Evolutionary conservation across 2,797 vertebrate genomes (phyloP), one percentile per base, ranked within the genome.

Genomic region (Acridotheres tristis): DNA sequence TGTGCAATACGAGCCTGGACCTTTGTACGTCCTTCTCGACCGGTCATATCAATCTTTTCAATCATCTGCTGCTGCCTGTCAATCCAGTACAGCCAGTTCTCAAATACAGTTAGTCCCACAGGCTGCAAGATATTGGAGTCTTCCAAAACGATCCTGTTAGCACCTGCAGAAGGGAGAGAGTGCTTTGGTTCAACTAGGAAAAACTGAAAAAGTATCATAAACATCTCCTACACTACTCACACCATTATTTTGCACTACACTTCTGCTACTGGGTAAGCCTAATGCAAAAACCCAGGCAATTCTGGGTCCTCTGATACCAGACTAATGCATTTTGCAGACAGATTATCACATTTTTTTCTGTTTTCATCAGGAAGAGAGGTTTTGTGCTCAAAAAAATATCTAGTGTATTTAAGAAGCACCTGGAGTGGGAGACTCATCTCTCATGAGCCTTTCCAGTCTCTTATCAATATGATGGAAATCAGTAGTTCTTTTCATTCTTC

Each of bases 41-140:
- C 99, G 0, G 98, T 99, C 98, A 99, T 99, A 82, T 99, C 98
- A 11, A 99, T 99, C 95, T 99, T 99, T 59, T 99, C 99, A 69
- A 99, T 99, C 99, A 99, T 99, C 97, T 99, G 99, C 96, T 99
- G 99, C 96, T 99, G 99, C 73, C 98, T 98, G 97, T 99, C 99
- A 83, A 99, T 99, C 99, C 99, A 99, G 96, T 99, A 99, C 21
- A 99, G 98, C 98, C 99, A 99, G 90, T 98, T 98, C 73, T 99
- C 99, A 76, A 99, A 99, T 6, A 99, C 99, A 0, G 99, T 99
- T 62, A 99, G 97, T 2, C 99, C 99, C 53, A 99, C 99, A 3
- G 99, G 99, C 97, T 99, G 99, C 93, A 99, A 97, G 94, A 99
- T 99, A 95, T 99, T 99, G 25, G 99, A 99, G 96, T 99, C 99